Evolutionary conservation across 2,888 invertebrate genomes (phyloP).

Genomic region (Pachliopta kotzebuea): DNA sequence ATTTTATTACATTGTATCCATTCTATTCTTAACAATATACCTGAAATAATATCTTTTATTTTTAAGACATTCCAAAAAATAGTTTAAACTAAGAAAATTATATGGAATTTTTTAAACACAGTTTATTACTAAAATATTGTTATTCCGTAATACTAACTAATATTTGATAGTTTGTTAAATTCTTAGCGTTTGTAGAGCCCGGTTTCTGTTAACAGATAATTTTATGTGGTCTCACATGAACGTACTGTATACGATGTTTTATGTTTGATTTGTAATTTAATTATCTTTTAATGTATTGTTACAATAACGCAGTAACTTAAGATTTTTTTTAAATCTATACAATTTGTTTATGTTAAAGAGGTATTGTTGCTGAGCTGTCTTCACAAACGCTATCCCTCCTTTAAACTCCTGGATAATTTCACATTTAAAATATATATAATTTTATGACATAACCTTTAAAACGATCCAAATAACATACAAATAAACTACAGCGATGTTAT

Average conservation of each 20-base stretch:
- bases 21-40: not conserved
- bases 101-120: no score
- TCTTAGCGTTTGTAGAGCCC: not conserved
- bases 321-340: not conserved
- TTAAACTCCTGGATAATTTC: not conserved
- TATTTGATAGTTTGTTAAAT: no score
- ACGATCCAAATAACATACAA: conserved; percentile 40
- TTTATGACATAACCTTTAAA: conserved; percentile 9
- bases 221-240: not conserved
- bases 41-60: not conserved
- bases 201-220: not conserved
- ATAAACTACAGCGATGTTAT: conserved; percentile 33
- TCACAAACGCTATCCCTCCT: not conserved
- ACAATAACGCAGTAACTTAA: not conserved
- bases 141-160: no score
- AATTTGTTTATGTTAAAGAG: not conserved
- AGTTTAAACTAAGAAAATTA: no score
- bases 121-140: no score
- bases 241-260: not conserved
- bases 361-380: not conserved
- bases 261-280: not conserved
- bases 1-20: not conserved
- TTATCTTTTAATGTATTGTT: not conserved
- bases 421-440: not conserved
- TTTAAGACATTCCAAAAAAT: not conserved